Conservation (phyloP, 2,888 invertebrate species). For the Chalcis sispes region DNA sequence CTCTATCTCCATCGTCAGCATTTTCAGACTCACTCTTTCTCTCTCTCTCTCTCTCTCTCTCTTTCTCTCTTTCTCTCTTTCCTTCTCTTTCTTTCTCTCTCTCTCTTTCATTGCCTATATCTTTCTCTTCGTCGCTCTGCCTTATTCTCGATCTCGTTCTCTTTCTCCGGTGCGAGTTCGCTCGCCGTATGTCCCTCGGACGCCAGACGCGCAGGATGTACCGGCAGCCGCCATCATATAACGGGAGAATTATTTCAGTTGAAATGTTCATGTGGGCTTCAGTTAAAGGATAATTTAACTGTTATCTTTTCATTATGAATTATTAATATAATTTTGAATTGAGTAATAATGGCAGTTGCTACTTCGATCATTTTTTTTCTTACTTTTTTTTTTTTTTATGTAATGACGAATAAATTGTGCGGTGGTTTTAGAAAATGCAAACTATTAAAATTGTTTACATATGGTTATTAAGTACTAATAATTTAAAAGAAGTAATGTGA, state of each 20-base stretch:
- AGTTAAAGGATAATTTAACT: not conserved
- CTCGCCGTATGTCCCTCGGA: slow-evolving; percentile 70
- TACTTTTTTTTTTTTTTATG: not conserved
- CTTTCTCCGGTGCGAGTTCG: slow-evolving; percentile 61
- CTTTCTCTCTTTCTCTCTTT: slow-evolving; percentile 59
- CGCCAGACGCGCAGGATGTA: slow-evolving; percentile 46
- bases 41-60: slow-evolving; percentile 46
- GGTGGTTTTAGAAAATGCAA: no score
- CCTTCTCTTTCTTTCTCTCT: slow-evolving; percentile 53
- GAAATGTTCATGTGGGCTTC: slow-evolving; percentile 20
- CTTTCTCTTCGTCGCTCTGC: slow-evolving; percentile 59
- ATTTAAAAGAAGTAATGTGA: no score
- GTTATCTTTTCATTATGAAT: not conserved
- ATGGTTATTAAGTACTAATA: no score
- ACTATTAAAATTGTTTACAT: no score
- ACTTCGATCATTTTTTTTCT: not conserved
- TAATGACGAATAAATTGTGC: no score
- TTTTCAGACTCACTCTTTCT: slow-evolving; percentile 41
- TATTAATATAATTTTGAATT: no score
- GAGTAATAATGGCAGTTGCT: no score
- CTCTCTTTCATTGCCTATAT: slow-evolving; percentile 57
- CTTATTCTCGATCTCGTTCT: slow-evolving; percentile 44
- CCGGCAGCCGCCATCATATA: slow-evolving; percentile 23
- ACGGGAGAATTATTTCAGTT: slow-evolving; percentile 22
- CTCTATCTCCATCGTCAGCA: slow-evolving; percentile 51